These are phyloP conservation scores for Lagocephalus sceleratus DNA, from an alignment of 2,797 vertebrate species.

Conservation along the genomic window DNA sequence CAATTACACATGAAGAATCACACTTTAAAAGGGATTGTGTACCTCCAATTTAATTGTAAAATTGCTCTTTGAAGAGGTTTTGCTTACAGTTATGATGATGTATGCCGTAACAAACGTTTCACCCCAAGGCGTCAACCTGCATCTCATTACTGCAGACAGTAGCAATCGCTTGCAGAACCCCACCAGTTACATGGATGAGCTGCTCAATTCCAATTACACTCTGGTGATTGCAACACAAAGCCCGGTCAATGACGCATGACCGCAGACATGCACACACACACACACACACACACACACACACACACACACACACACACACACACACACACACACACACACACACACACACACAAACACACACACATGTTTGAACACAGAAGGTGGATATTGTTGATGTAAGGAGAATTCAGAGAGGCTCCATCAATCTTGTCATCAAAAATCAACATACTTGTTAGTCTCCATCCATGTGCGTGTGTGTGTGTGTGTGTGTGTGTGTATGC, in stretches of 20 bases:
- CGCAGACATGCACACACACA: slow-evolving; percentile 4
- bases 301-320: too few relatives aligned
- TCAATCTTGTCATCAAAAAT: slow-evolving; percentile 74
- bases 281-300: too few relatives aligned
- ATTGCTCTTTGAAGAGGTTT: background rate
- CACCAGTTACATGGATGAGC: slow-evolving; percentile 42
- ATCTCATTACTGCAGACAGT: slow-evolving; percentile 36
- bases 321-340: background rate
- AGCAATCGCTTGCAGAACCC: slow-evolving; percentile 23
- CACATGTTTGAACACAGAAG: slow-evolving; percentile 1
- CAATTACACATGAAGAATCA: too few relatives aligned
- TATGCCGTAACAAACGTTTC: slow-evolving; percentile 26
- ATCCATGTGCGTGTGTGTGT: slow-evolving; percentile 16
- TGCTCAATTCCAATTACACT: slow-evolving; percentile 61
- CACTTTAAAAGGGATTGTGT: too few relatives aligned
- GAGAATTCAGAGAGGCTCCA: slow-evolving; percentile 49
- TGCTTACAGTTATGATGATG: slow-evolving; percentile 4
- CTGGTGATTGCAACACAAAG: slow-evolving; percentile 48
- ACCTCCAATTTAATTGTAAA: too few relatives aligned
- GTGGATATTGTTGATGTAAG: slow-evolving; percentile 50
- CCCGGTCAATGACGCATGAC: slow-evolving; percentile 24
- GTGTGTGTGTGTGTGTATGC: slow-evolving; percentile 2
- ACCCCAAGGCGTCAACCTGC: slow-evolving; percentile 26
- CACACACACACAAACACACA: background rate
- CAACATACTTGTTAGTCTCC: slow-evolving; percentile 61